Base-by-base conservation (phyloP, 2,797 vertebrate species). In the Enteromius mattozi region DNA sequence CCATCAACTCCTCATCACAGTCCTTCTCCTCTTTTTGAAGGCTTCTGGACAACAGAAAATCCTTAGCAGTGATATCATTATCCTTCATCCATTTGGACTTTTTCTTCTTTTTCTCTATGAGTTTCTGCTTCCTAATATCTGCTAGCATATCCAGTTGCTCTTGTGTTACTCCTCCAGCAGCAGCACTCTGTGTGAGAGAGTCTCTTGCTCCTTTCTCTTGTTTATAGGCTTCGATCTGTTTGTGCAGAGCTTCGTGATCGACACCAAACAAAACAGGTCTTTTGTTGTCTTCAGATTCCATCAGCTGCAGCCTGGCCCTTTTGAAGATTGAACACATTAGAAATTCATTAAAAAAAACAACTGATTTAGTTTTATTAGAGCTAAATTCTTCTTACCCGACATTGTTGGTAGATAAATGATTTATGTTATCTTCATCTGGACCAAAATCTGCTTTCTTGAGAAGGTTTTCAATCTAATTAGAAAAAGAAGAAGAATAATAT, bases 141-240 rank as follows among this genome's bases (percentile, higher is more conserved):
- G 91, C 91, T 49, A 92, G 86, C 27, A 91, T 86, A 63, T 92
- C 79, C 17, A 90, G 87, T 85, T 91, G 92, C 14, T 89, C 89
- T 42, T 92, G 89, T 0, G 89, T 92, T 37, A 91, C 88, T 37
- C 81, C 30, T 1, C 79, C 47, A 24, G 33, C 24, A 30, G 71
- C 54, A 85, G 66, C 30, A 0, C 1, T 74, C 33, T 80, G 47
- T 33, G 40, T 19, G 40, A 21, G 27, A 47, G 40, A 80, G 24
- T 90, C 85, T 70, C 82, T 90, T 16, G 54, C 90, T 88, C 82
- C 90, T 87, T 91, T 84, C 21, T 80, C 77, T 65, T 68, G 94
- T 90, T 95, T 96, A 83, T 96, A 96, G 19, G 95, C 94, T 86
- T 92, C 83, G 56, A 97, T 94, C 91, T 96, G 94, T 87, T 92